phyloP scores from a whole-genome alignment of 2,113 vertebrate species.

The Lophura nycthemera region DNA sequence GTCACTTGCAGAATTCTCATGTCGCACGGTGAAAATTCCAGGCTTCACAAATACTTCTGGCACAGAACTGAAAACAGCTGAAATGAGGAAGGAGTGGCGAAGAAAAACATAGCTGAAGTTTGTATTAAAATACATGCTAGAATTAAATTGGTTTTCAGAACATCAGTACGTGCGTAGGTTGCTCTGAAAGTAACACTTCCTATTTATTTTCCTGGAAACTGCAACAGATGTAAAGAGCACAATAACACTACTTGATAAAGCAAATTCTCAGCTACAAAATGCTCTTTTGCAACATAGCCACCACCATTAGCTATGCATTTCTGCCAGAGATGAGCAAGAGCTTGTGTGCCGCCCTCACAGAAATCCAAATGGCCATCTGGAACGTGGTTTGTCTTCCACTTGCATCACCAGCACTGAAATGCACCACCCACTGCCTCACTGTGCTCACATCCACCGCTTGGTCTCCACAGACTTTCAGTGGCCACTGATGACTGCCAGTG shows the following conservation, averaged over 20 bases:
- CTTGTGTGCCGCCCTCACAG: background rate
- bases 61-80: background rate
- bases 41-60: background rate
- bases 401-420: background rate
- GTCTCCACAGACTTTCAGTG: no score
- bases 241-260: background rate
- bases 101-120: conserved; percentile 4
- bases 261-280: background rate
- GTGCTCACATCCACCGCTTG: background rate
- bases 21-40: background rate
- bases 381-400: no score
- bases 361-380: background rate
- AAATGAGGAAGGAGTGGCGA: background rate
- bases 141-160: conserved; percentile 42
- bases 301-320: background rate
- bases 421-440: background rate
- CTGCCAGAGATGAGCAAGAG: background rate
- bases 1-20: conserved; percentile 22
- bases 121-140: background rate
- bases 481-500: background rate
- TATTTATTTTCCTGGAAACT: background rate
- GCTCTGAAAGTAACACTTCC: background rate
- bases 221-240: background rate
- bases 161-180: background rate
- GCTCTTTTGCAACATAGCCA: background rate